phyloP scores from a whole-genome alignment of 2,113 vertebrate genomes.

The Gallinago paraguaiae region DNA sequence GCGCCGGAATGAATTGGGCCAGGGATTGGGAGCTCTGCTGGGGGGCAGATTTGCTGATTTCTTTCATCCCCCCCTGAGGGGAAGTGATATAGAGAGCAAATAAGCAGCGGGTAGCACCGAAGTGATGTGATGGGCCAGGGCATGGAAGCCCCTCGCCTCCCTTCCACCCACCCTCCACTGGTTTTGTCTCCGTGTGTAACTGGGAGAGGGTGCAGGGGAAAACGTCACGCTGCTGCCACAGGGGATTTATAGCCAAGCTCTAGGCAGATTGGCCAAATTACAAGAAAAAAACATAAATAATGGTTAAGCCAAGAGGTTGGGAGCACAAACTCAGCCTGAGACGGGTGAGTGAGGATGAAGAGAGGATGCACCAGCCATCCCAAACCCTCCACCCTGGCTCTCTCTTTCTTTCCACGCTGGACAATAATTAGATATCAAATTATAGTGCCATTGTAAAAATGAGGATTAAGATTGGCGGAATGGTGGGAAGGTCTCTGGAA shows the following conservation, averaged over 20 bases:
- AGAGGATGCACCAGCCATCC: neutral
- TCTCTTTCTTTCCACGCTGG: neutral
- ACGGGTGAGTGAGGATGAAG: neutral
- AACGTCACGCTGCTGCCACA: neutral
- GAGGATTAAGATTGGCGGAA: neutral
- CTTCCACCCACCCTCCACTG: neutral
- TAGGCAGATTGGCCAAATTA: neutral
- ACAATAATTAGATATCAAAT: neutral
- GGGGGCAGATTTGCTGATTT: constrained; percentile 47
- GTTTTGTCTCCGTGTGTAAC: neutral
- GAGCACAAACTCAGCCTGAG: neutral
- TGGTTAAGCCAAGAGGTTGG: neutral
- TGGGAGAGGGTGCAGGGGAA: constrained; percentile 10
- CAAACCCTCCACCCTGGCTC: neutral
- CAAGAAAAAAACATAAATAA: neutral
- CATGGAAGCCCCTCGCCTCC: neutral
- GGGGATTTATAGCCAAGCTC: fast-evolving
- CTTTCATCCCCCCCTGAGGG: constrained; percentile 48
- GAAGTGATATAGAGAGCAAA: constrained; percentile 62
- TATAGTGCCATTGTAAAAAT: neutral
- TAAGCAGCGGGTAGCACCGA: constrained; percentile 4
- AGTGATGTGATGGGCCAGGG: constrained; percentile 12
- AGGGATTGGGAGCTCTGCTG: constrained; percentile 58
- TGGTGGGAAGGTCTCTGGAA: neutral
- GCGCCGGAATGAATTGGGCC: constrained; percentile 47